Conservation (phyloP, 2,888 invertebrate genomes). For the Noctua fimbriata region DNA sequence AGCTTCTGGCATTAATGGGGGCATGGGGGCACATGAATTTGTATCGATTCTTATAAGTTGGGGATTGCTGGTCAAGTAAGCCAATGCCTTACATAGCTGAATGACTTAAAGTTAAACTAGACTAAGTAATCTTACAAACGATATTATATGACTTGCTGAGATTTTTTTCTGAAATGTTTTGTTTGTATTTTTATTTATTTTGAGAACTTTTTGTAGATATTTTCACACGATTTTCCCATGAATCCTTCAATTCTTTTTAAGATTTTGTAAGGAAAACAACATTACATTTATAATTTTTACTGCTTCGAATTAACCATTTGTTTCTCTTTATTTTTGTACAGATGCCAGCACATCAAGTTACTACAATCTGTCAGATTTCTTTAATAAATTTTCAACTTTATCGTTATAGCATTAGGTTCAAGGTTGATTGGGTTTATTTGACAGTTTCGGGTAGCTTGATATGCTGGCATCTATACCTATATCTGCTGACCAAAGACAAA, state of each 20-base stretch:
- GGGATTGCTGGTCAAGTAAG: not conserved
- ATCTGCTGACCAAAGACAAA: not conserved
- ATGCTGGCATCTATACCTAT: too few relatives aligned
- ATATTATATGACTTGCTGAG: not conserved
- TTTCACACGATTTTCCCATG: not conserved
- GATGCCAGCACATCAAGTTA: too few relatives aligned
- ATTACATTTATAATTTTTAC: not conserved
- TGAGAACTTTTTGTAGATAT: not conserved
- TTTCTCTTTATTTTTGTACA: not conserved
- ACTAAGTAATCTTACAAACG: not conserved
- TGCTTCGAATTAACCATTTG: not conserved
- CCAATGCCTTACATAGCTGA: not conserved
- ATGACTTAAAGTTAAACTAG: not conserved
- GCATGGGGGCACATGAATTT: constrained; percentile 1
- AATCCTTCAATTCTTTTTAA: not conserved
- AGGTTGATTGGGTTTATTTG: too few relatives aligned
- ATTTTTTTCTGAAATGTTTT: not conserved
- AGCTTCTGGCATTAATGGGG: not conserved
- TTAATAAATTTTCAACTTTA: too few relatives aligned
- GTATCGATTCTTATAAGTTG: not conserved
- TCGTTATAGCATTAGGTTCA: too few relatives aligned
- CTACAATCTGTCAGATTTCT: too few relatives aligned
- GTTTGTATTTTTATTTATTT: not conserved
- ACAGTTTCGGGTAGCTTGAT: too few relatives aligned
- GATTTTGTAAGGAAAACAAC: not conserved